Conservation (phyloP, 2,113 vertebrate species). For the Sitta europaea region DNA sequence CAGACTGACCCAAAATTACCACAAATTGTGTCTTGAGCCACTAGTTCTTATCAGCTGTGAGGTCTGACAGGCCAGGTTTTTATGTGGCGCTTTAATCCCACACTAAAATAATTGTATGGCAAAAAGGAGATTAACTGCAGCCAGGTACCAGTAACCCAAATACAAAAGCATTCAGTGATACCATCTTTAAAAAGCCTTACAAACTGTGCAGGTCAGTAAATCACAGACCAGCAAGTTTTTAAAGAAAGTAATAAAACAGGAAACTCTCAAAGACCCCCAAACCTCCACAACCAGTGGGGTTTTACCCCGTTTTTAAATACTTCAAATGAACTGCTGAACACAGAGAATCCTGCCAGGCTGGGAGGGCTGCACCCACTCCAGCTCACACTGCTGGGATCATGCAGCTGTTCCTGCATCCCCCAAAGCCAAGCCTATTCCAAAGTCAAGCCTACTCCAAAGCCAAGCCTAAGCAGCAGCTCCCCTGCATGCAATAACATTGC, state of each 20-base stretch:
- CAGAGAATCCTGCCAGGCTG: neutral
- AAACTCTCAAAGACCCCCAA: neutral
- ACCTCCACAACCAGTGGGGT: neutral
- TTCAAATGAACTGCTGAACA: neutral
- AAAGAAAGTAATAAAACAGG: neutral
- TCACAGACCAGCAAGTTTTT: neutral
- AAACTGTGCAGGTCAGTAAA: too few relatives aligned
- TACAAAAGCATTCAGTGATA: neutral
- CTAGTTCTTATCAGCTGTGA: neutral
- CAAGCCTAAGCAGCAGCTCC: neutral
- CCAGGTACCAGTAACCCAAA: neutral
- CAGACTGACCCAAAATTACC: neutral
- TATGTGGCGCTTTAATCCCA: neutral
- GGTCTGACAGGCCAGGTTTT: neutral
- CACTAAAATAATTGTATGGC: neutral
- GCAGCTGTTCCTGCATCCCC: neutral
- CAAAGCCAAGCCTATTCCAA: too few relatives aligned
- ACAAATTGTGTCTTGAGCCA: neutral
- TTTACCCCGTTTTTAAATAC: neutral
- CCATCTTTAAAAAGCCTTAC: neutral
- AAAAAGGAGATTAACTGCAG: neutral
- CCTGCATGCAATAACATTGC: neutral
- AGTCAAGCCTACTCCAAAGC: neutral
- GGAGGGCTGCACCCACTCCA: fast-evolving
- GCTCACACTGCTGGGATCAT: neutral